These are phyloP conservation scores for Montipora capitata DNA, from an alignment of 92 coral and sea anemone species.

Conservation along the genomic window DNA sequence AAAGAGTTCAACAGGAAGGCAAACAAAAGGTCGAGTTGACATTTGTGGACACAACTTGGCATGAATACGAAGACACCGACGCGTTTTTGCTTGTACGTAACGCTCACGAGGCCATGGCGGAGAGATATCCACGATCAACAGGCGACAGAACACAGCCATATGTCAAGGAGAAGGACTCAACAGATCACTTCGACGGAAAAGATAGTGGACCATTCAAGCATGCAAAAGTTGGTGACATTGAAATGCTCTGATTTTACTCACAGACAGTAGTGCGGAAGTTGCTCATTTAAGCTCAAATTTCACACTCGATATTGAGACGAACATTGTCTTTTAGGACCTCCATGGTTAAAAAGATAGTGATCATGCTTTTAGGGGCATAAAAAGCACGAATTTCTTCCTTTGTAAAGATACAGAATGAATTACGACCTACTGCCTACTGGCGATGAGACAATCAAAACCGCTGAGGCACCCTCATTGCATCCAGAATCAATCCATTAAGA, in stretches of 20 bases:
- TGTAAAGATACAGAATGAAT: too few species aligned
- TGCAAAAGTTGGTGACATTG: constrained; percentile 19
- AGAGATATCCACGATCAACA: constrained; percentile 87
- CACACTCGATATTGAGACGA: too few species aligned
- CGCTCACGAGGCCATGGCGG: constrained; percentile 80
- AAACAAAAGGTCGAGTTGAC: constrained; percentile 86
- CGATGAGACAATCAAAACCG: too few species aligned
- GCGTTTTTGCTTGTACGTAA: constrained; percentile 65
- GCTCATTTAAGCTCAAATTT: too few species aligned
- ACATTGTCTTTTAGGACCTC: too few species aligned
- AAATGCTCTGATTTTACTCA: constrained; percentile 11
- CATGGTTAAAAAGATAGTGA: too few species aligned
- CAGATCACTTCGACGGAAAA: not conserved
- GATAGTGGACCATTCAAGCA: not conserved
- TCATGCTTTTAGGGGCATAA: too few species aligned
- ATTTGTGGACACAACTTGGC: constrained; percentile 80
- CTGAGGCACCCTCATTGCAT: too few species aligned
- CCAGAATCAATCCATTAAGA: too few species aligned
- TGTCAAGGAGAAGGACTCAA: constrained; percentile 20
- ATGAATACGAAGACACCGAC: constrained; percentile 78
- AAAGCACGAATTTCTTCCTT: too few species aligned
- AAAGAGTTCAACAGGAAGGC: constrained; percentile 82
- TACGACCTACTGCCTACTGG: too few species aligned
- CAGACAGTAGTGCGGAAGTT: too few species aligned
- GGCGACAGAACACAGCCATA: constrained; percentile 90